Evolutionary conservation across 2,888 invertebrate genomes (phyloP).

Genomic region (Lamproptera curius): DNA sequence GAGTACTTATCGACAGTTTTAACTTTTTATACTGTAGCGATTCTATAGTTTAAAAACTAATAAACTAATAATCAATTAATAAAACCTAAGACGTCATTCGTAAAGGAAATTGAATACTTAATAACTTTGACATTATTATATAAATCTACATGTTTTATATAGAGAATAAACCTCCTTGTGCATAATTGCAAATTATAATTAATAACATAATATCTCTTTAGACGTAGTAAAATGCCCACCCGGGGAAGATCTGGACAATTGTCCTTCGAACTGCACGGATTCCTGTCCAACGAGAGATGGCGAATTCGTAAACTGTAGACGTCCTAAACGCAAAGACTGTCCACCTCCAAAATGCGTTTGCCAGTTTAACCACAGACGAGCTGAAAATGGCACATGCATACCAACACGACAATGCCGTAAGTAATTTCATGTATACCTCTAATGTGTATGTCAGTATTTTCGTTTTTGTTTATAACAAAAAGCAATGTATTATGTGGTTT

Average conservation of each 20-base stretch:
- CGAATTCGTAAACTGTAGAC: conserved; percentile 24
- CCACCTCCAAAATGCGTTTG: conserved; percentile 25
- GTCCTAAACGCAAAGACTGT: conserved; percentile 30
- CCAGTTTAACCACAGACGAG: conserved; percentile 13
- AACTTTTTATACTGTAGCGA: too few species aligned
- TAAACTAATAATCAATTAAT: too few species aligned
- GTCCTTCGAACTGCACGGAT: conserved; percentile 38
- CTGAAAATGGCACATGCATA: conserved; percentile 13
- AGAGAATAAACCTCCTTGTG: too few species aligned
- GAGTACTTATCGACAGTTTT: too few species aligned
- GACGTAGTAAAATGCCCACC: conserved; percentile 27
- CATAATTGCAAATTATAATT: too few species aligned
- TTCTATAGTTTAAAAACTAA: too few species aligned
- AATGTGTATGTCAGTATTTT: neutral
- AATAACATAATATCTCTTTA: neutral
- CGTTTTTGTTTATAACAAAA: conserved; percentile 1
- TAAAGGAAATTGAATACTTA: too few species aligned
- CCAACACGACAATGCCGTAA: conserved; percentile 17
- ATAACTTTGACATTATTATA: too few species aligned
- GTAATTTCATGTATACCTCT: conserved; percentile 3
- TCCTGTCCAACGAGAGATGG: conserved; percentile 36
- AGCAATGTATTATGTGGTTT: too few species aligned
- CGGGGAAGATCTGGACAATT: conserved; percentile 34
- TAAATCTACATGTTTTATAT: too few species aligned
- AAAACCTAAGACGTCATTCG: too few species aligned